Conservation (phyloP, 2,888 invertebrate species). For the Hypomecis punctinalis region DNA sequence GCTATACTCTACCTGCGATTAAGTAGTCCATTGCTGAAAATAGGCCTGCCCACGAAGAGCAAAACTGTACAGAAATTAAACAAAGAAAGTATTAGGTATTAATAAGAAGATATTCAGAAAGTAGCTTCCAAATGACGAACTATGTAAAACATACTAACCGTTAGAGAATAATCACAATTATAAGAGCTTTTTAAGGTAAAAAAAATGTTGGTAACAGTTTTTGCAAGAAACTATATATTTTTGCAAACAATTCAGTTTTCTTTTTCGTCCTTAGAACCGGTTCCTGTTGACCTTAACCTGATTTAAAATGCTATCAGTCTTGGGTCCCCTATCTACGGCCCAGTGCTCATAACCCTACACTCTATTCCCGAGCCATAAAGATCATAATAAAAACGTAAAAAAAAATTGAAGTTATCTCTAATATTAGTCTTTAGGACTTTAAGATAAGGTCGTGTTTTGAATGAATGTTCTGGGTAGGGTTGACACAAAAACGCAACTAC, state of each 20-base stretch:
- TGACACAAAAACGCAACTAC: constrained; percentile 70
- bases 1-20: no score
- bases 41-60: no score
- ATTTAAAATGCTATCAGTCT: constrained; percentile 81
- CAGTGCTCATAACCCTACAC: constrained; percentile 38
- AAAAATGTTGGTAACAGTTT: no score
- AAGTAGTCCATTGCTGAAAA: no score
- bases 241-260: constrained; percentile 11
- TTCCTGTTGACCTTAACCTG: constrained; percentile 79
- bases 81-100: no score
- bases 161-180: no score
- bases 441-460: constrained; percentile 30
- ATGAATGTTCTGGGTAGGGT: constrained; percentile 38
- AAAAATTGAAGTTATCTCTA: constrained; percentile 18
- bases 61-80: no score
- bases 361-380: constrained; percentile 43
- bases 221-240: neutral
- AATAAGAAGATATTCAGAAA: no score
- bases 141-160: no score
- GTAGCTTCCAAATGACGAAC: no score
- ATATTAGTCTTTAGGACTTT: constrained; percentile 14
- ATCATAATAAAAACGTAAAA: constrained; percentile 49
- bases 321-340: constrained; percentile 40
- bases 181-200: no score
- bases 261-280: constrained; percentile 30